Evolutionary conservation across 2,888 invertebrate genomes (phyloP).

Genomic region (Steinernema hermaphroditum): DNA sequence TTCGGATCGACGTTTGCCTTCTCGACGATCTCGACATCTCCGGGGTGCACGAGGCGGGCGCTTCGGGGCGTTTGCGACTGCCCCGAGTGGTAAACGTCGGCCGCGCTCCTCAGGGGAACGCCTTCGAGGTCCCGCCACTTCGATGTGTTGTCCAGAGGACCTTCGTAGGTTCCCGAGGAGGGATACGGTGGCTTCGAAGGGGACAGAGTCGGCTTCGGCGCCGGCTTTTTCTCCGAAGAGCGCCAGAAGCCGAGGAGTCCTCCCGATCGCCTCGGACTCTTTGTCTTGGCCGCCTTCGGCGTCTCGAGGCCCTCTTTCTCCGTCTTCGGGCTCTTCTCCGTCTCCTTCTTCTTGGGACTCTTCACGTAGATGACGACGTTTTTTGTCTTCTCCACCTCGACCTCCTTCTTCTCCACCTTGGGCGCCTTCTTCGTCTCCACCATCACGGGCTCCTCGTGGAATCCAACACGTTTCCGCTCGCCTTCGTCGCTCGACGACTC

Average conservation of each 20-base stretch:
- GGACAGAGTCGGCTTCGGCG: neutral
- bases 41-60: neutral
- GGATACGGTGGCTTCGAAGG: neutral
- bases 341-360: slow-evolving; percentile 7
- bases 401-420: neutral
- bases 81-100: slow-evolving; percentile 43
- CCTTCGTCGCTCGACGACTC: slow-evolving; percentile 4
- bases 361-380: slow-evolving; percentile 16
- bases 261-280: neutral
- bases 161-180: neutral
- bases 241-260: slow-evolving; percentile 13
- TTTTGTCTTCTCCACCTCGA: slow-evolving; percentile 27
- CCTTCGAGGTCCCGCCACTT: slow-evolving; percentile 8
- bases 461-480: neutral
- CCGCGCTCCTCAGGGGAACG: slow-evolving; percentile 35
- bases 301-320: neutral
- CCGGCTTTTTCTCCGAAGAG: neutral
- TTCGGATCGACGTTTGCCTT: neutral
- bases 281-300: neutral
- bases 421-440: neutral
- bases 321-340: slow-evolving; percentile 7
- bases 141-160: slow-evolving; percentile 8
- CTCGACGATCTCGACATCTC: slow-evolving; percentile 28
- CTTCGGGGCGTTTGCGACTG: neutral
- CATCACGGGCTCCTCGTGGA: neutral